phyloP scores from a whole-genome alignment of 2,113 vertebrate species.

The Eublepharis macularius region DNA sequence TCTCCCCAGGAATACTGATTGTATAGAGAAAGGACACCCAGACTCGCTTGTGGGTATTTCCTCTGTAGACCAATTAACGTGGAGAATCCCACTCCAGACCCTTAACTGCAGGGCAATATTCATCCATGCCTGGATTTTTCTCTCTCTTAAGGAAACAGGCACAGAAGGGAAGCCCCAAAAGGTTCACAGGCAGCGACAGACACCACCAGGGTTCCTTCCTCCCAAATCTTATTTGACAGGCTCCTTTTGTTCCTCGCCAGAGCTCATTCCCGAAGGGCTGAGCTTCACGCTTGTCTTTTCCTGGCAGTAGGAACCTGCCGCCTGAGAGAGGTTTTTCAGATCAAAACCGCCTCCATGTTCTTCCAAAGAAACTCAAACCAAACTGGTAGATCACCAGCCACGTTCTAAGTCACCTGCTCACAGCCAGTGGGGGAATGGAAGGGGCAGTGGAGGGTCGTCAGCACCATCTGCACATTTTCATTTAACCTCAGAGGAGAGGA shows the following conservation, averaged over 20 bases:
- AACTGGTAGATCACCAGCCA: too few relatives aligned
- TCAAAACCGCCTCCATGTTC: background rate
- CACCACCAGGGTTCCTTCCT: background rate
- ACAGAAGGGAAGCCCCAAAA: background rate
- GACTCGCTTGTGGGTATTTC: background rate
- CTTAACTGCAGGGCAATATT: accelerated
- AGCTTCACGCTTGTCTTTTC: background rate
- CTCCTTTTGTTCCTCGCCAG: background rate
- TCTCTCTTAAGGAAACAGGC: background rate
- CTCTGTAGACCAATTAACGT: background rate
- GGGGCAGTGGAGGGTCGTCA: too few relatives aligned
- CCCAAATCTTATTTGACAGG: too few relatives aligned
- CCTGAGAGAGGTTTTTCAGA: background rate
- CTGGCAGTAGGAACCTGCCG: too few relatives aligned
- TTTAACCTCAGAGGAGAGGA: background rate
- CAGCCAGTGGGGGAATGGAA: background rate
- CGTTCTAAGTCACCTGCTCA: background rate
- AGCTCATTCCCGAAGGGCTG: background rate
- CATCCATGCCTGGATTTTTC: accelerated
- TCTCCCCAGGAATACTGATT: background rate
- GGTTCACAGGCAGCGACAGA: background rate
- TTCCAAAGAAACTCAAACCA: background rate
- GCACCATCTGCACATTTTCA: background rate
- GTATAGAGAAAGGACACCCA: accelerated
- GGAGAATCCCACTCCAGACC: background rate